Evolutionary conservation across 2,113 vertebrate genomes (phyloP).

Genomic region (Colinus virginianus): DNA sequence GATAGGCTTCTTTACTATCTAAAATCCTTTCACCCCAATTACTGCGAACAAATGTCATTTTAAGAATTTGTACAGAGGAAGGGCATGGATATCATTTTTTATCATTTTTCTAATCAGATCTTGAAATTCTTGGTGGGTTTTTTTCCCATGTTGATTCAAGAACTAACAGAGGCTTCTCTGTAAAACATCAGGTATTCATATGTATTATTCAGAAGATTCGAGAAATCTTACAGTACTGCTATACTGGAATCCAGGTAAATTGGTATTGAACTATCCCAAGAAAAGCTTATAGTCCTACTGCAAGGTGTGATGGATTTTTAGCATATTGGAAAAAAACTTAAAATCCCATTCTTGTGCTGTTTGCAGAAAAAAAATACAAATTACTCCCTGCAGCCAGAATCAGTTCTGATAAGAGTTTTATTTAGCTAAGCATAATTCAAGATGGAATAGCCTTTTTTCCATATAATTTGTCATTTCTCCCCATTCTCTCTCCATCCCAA

Average conservation of each 20-base stretch:
- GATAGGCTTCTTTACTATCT: background rate
- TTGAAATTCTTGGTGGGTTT: background rate
- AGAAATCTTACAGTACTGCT: background rate
- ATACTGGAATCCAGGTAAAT: background rate
- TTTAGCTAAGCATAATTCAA: conserved; percentile 61
- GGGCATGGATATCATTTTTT: background rate
- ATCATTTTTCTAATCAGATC: background rate
- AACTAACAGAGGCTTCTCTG: background rate
- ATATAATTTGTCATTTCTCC: conserved; percentile 27
- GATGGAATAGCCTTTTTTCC: conserved; percentile 17
- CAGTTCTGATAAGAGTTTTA: conserved; percentile 55
- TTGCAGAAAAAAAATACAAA: conserved; percentile 27
- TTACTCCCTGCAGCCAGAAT: conserved; percentile 47
- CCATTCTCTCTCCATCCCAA: background rate
- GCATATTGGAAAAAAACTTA: conserved; percentile 33
- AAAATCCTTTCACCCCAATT: background rate
- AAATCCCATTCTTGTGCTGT: conserved; percentile 24
- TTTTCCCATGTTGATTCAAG: background rate
- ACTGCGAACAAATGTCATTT: background rate
- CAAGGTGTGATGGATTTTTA: conserved; percentile 6
- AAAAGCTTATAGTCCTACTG: conserved; percentile 18
- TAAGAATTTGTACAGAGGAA: background rate
- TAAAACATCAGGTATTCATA: background rate
- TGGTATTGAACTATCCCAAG: background rate
- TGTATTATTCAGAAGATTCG: background rate